These are phyloP conservation scores for Planococcus citri DNA, from an alignment of 1,140 invertebrate species.

Conservation along the genomic window DNA sequence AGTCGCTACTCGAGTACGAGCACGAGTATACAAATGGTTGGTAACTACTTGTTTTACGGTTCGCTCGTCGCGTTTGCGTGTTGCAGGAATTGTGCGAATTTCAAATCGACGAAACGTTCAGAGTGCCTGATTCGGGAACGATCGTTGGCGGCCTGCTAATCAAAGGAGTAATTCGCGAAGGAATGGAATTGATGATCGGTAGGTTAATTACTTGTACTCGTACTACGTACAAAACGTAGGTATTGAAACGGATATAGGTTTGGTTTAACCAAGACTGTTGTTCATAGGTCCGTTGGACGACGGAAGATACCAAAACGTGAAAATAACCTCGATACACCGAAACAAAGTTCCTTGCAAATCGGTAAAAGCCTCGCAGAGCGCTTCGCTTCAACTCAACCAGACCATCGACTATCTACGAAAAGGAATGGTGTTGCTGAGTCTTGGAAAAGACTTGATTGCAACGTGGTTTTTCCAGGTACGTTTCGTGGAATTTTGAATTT, in stretches of 20 bases:
- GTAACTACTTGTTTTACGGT: no score
- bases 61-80: neutral
- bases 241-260: neutral
- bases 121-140: conserved; percentile 52
- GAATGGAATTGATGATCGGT: conserved; percentile 59
- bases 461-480: conserved; percentile 64
- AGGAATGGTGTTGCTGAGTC: conserved; percentile 65
- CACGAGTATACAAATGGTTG: no score
- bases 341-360: conserved; percentile 78
- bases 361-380: conserved; percentile 81
- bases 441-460: conserved; percentile 43
- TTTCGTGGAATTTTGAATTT: neutral
- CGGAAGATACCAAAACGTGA: conserved; percentile 66
- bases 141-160: conserved; percentile 76
- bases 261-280: neutral
- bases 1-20: no score
- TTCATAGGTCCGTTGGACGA: conserved; percentile 60
- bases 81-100: conserved; percentile 41
- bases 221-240: neutral
- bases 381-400: conserved; percentile 67
- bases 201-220: conserved; percentile 27
- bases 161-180: conserved; percentile 74
- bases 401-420: conserved; percentile 51
- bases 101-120: conserved; percentile 87
- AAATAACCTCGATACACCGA: conserved; percentile 72